A percentile compares a stretch with the other conserved stretches of the same genome.
Evolutionary conservation across 1,140 invertebrate species (phyloP).

Genomic region (Aphelinus certus): DNA sequence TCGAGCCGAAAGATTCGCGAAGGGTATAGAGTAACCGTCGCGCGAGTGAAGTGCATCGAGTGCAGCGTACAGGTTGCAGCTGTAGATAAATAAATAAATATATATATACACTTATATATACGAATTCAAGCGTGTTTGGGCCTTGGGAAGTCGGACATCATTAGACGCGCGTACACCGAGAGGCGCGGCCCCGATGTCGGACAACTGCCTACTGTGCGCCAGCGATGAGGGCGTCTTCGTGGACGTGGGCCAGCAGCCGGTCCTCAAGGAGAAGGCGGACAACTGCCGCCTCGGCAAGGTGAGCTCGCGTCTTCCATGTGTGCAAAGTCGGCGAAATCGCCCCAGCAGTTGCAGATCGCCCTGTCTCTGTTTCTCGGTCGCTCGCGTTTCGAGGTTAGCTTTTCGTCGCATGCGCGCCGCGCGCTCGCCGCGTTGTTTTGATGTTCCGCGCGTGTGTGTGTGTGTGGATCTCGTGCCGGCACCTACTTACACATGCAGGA

Average conservation of each 20-base stretch:
- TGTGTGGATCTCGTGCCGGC: background rate
- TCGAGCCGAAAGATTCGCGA: too few species aligned
- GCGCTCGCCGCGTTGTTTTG: background rate
- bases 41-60: too few species aligned
- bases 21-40: too few species aligned
- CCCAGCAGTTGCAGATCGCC: too few species aligned
- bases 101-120: too few species aligned
- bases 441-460: background rate
- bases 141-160: too few species aligned
- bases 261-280: constrained; percentile 49
- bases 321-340: too few species aligned
- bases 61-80: too few species aligned
- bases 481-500: too few species aligned
- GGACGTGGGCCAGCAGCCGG: constrained; percentile 49
- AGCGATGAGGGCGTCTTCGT: constrained; percentile 60
- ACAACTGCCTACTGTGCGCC: constrained; percentile 58
- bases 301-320: constrained; percentile 3
- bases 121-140: too few species aligned
- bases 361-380: background rate
- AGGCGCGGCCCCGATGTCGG: constrained; percentile 47
- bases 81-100: too few species aligned
- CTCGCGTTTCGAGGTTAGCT: constrained; percentile 24
- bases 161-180: background rate
- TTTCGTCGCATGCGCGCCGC: too few species aligned
- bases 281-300: constrained; percentile 56